Conservation (phyloP, 2,113 vertebrate genomes). For the Anarhynchus alexandrinus region DNA sequence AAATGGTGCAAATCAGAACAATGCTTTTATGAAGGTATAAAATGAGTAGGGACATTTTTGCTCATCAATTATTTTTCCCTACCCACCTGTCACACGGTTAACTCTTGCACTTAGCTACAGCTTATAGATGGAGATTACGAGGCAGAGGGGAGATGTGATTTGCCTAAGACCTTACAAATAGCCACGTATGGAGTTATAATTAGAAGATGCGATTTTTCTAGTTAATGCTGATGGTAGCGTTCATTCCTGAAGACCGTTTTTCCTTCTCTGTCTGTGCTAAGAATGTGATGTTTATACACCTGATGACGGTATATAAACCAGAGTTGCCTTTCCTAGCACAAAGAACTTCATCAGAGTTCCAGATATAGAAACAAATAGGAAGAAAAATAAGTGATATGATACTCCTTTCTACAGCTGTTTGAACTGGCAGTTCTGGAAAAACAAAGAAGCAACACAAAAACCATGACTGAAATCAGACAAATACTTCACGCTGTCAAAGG, state of each 20-base stretch:
- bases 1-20: not conserved
- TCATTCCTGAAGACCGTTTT: not conserved
- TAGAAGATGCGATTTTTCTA: not conserved
- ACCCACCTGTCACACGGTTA: not conserved
- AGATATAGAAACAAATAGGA: not conserved
- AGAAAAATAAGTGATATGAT: not conserved
- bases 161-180: not conserved
- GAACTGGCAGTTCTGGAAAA: not conserved
- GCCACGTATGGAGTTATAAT: not conserved
- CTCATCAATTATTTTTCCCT: not conserved
- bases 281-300: not conserved
- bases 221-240: not conserved
- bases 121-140: not conserved
- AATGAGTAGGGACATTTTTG: not conserved
- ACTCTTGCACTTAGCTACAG: not conserved
- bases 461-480: not conserved
- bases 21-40: not conserved
- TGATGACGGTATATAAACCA: not conserved
- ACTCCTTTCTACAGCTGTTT: not conserved
- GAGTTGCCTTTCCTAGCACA: not conserved
- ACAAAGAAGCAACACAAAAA: not conserved
- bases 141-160: not conserved
- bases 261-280: not conserved
- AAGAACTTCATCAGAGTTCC: not conserved
- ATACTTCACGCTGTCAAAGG: not conserved